Conservation (phyloP, 2,797 vertebrate genomes). For the Onychomys leucogaster region DNA sequence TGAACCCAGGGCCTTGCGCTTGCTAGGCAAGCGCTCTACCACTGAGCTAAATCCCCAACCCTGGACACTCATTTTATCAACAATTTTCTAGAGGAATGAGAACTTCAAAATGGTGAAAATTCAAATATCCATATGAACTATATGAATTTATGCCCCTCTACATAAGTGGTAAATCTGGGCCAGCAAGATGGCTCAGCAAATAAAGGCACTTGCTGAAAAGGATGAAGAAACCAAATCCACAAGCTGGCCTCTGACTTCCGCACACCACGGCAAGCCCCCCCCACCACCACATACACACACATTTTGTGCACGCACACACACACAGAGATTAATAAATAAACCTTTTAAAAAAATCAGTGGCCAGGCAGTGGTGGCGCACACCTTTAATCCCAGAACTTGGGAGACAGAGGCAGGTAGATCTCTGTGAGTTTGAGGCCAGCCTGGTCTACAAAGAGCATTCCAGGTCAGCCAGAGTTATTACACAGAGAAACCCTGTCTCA, state of each 20-base stretch:
- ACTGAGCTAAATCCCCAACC: no score
- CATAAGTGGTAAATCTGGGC: background rate
- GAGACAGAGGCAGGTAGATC: background rate
- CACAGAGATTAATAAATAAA: background rate
- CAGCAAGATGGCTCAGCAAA: background rate
- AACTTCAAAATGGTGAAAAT: background rate
- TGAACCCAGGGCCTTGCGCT: no score
- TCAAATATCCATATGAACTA: background rate
- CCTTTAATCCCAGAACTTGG: background rate
- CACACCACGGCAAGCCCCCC: no score
- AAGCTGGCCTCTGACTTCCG: background rate
- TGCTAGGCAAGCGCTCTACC: no score
- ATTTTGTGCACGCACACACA: background rate
- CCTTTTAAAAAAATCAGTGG: background rate
- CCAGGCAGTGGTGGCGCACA: background rate
- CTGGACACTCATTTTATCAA: background rate
- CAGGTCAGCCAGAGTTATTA: background rate
- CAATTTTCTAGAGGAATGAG: slow-evolving; percentile 43
- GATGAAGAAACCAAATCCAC: background rate
- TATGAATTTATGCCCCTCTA: background rate
- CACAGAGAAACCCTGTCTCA: background rate
- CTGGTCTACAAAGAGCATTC: background rate
- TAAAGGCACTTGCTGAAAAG: background rate
- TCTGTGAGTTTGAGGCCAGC: background rate
- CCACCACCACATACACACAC: background rate